A percentile compares a stretch with the other conserved stretches of the same genome.
phyloP scores from a whole-genome alignment of 2,113 vertebrate species.

The Gymnogyps californianus region DNA sequence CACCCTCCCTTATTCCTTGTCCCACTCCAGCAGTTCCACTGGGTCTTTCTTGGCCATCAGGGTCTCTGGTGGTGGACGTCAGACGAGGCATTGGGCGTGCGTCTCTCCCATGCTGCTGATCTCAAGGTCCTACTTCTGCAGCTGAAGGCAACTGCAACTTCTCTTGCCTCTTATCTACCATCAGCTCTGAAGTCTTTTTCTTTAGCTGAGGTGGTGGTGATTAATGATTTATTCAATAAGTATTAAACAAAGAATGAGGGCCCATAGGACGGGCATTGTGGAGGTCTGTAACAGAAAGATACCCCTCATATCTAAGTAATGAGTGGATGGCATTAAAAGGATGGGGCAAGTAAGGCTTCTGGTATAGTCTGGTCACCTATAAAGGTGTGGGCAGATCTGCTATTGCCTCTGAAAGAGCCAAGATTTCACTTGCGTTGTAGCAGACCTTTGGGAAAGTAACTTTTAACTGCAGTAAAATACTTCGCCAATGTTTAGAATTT shows the following conservation, averaged over 20 bases:
- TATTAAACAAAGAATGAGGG: not conserved
- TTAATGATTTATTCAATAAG: not conserved
- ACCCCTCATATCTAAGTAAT: not conserved
- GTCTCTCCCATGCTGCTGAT: not conserved
- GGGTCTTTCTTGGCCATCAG: not conserved
- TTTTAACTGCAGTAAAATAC: not conserved
- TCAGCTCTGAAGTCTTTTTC: not conserved
- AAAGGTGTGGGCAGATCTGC: not conserved
- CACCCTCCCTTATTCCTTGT: not conserved
- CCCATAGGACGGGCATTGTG: not conserved
- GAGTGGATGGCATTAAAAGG: not conserved
- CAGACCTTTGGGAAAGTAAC: not conserved
- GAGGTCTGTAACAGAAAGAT: not conserved
- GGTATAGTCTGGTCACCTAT: not conserved
- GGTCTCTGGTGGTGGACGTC: not conserved
- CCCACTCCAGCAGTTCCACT: not conserved
- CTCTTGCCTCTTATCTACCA: not conserved
- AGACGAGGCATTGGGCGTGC: fast-evolving
- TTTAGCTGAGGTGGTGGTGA: not conserved
- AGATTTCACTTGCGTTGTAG: not conserved
- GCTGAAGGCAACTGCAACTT: not conserved
- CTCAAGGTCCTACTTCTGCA: not conserved
- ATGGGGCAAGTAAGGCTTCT: not conserved
- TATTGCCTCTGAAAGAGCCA: not conserved
- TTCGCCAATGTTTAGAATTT: not conserved